Evolutionary conservation across 2,797 vertebrate species (phyloP).

Genomic region (Brachymystax lenok): DNA sequence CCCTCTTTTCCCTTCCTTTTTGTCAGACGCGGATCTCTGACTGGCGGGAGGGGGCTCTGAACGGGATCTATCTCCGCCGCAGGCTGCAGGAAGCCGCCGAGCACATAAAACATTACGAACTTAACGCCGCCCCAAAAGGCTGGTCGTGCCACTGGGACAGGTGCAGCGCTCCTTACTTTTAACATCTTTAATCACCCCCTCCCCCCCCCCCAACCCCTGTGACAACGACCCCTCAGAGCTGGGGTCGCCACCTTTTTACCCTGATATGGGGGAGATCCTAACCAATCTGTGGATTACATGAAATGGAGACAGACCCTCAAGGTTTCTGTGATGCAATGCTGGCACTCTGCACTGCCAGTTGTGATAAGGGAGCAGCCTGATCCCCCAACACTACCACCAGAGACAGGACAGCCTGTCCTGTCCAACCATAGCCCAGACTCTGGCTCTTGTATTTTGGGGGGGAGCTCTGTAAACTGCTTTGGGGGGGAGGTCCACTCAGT

Average conservation of each 20-base stretch:
- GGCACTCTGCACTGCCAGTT: conserved; percentile 55
- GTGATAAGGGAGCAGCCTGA: conserved; percentile 70
- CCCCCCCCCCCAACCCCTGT: conserved; percentile 66
- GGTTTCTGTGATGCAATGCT: conserved; percentile 65
- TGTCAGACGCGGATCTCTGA: conserved; percentile 94
- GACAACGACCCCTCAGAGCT: conserved; percentile 60
- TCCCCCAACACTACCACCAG: conserved; percentile 59
- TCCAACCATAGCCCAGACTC: conserved; percentile 62
- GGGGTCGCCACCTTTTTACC: conserved; percentile 68
- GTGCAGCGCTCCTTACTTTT: conserved; percentile 95
- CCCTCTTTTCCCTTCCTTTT: background rate
- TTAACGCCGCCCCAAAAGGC: conserved; percentile 99
- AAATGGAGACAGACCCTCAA: conserved; percentile 66
- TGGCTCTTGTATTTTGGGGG: conserved; percentile 41
- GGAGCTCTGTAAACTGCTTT: conserved; percentile 57
- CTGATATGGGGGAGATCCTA: conserved; percentile 72
- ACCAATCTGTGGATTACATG: conserved; percentile 66
- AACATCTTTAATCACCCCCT: conserved; percentile 78
- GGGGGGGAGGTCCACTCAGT: conserved; percentile 57
- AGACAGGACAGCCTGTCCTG: conserved; percentile 56
- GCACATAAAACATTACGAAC: conserved; percentile 99
- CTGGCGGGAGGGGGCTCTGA: conserved; percentile 98
- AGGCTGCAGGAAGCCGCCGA: conserved; percentile 98
- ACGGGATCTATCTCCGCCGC: conserved; percentile 97
- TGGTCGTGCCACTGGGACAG: conserved; percentile 99